Conservation (phyloP, 2,113 vertebrate genomes). For the Zeus faber region DNA sequence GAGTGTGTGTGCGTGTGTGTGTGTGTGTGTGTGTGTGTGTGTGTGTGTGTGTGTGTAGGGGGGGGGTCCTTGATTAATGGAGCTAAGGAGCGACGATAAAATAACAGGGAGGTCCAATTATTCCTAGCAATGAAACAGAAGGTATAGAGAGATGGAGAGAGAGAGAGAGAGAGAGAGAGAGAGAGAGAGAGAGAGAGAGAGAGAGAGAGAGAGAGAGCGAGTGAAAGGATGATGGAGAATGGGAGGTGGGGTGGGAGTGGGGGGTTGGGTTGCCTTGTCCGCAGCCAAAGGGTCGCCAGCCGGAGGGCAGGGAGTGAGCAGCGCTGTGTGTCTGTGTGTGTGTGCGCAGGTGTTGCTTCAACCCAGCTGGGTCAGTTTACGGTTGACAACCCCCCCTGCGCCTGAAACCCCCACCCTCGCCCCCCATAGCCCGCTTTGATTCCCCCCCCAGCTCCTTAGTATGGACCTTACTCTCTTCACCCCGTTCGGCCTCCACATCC, state of each 20-base stretch:
- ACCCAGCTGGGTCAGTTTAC: background rate
- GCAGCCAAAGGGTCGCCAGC: slow-evolving; percentile 34
- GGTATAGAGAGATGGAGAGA: background rate
- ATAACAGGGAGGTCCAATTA: slow-evolving; percentile 35
- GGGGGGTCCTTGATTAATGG: slow-evolving; percentile 66
- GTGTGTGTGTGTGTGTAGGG: background rate
- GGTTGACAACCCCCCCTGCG: too few relatives aligned
- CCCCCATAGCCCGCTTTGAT: slow-evolving; percentile 43
- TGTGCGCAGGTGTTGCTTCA: slow-evolving; percentile 25
- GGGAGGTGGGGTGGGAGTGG: background rate
- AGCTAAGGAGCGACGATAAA: slow-evolving; percentile 47
- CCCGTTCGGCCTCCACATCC: slow-evolving; percentile 63
- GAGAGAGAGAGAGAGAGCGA: slow-evolving; percentile 8
- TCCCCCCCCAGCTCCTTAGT: slow-evolving; percentile 28
- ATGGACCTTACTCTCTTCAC: slow-evolving; percentile 47
- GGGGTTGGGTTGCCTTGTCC: slow-evolving; percentile 29
- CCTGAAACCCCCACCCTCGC: too few relatives aligned
- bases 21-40: background rate
- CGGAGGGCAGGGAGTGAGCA: slow-evolving; percentile 57
- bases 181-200: slow-evolving; percentile 19
- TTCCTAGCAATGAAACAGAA: slow-evolving; percentile 54
- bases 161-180: slow-evolving; percentile 33
- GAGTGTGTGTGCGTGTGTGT: background rate
- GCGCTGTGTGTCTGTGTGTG: slow-evolving; percentile 51
- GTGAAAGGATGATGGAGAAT: background rate